Percentiles rank a stretch among this genome's conserved stretches.
These are phyloP conservation scores for Cheilosia vulpina DNA, from an alignment of 2,888 invertebrate genomes.

Conservation along the genomic window DNA sequence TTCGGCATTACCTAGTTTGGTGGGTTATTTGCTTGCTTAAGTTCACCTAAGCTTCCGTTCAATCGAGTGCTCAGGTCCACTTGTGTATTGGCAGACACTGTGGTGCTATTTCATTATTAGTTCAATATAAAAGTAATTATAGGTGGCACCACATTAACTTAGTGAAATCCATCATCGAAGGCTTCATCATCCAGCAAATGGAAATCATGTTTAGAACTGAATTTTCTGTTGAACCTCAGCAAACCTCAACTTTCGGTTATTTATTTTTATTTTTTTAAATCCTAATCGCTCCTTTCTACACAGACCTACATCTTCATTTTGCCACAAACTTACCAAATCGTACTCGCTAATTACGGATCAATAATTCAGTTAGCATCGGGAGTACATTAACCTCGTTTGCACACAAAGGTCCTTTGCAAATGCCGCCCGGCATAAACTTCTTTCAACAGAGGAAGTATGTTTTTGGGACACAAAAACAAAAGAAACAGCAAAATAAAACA, in stretches of 20 bases:
- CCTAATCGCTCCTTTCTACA: not conserved
- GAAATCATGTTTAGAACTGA: no score
- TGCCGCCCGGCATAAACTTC: slow-evolving; percentile 9
- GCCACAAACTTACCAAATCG: slow-evolving; percentile 10
- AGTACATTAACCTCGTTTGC: slow-evolving; percentile 61
- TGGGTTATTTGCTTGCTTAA: no score
- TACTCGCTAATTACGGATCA: slow-evolving; percentile 56
- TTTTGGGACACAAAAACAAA: slow-evolving; percentile 61
- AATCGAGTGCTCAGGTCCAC: no score
- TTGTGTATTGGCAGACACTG: no score
- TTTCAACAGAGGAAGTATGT: slow-evolving; percentile 49
- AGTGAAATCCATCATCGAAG: no score
- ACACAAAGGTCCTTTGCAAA: slow-evolving; percentile 50
- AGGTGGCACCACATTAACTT: no score
- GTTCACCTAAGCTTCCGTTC: no score
- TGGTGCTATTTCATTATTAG: no score
- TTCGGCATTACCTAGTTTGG: no score
- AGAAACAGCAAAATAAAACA: slow-evolving; percentile 34
- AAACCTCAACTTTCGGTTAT: no score
- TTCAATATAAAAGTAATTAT: no score
- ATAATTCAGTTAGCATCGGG: slow-evolving; percentile 52
- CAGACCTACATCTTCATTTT: not conserved
- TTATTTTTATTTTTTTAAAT: not conserved
- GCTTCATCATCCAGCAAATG: no score
- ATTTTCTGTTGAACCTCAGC: not conserved